Evolutionary conservation across 2,797 vertebrate species (phyloP), one percentile per base, ranked within the genome.

Genomic region (Urophycis tenuis): DNA sequence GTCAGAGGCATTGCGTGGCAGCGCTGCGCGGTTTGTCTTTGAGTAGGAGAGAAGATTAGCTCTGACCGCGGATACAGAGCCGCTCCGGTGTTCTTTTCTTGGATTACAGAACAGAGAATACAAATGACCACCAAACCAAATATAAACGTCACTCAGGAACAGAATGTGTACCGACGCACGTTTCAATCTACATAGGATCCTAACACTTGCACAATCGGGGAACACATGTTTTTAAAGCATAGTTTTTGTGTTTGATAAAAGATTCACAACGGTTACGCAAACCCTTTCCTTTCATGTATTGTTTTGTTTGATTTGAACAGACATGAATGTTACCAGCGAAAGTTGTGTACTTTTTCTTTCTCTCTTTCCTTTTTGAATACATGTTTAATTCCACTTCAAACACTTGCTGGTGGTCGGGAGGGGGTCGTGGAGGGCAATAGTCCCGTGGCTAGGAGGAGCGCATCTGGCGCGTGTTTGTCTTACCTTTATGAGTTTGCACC

Each of bases 401-500:
- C 53, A 25, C 45, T 60, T 25, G 7, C 2, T n/a, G 19, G 53
- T n/a, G 11, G 53, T 60, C 22, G 22, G 53, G 53, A 25, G 53
- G 4, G 53, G 53, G 45, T 53, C 19, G 45, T 53, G 19, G 45
- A 53, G 45, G 5, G 5, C 8, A 80, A 74, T n/a, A 22, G 45
- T 45, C 29, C 73, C 1, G 76, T 75, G 64, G 32, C 39, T 32
- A 8, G 73, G 45, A 22, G 75, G 33, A 31, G 34, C 76, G 39
- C 36, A 33, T 41, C 10, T 73, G 31, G 22, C 0, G 32, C 71
- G 39, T 14, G 60, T 36, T 69, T 8, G 3, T 83, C 91, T 90
- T 88, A 96, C 95, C 95, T 96, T 96, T 82, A 96, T 96, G 73
- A 97, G 92, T 91, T 97, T 97, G 92, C 96, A 97, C 79, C 96